These are phyloP conservation scores for Aromia moschata DNA, from an alignment of 2,888 invertebrate genomes.

Conservation along the genomic window DNA sequence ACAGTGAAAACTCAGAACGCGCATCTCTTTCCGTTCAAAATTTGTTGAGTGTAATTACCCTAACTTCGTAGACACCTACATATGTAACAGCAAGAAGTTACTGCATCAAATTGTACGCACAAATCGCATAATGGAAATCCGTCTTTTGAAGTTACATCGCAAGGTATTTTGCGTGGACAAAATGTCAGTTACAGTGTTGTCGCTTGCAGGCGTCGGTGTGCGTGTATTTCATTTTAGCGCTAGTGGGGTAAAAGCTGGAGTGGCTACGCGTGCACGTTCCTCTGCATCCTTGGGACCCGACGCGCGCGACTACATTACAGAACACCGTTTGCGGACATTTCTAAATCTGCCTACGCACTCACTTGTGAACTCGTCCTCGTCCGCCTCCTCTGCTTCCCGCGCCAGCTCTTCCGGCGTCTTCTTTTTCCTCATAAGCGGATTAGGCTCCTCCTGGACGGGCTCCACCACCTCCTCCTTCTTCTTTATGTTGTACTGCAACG, in stretches of 20 bases:
- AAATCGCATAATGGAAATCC: too few relatives aligned
- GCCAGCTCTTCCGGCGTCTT: slow-evolving; percentile 98
- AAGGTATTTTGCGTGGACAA: too few relatives aligned
- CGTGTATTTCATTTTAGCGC: too few relatives aligned
- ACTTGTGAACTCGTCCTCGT: slow-evolving; percentile 97
- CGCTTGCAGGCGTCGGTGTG: too few relatives aligned
- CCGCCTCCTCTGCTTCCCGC: slow-evolving; percentile 94
- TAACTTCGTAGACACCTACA: too few relatives aligned
- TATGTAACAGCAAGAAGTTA: too few relatives aligned
- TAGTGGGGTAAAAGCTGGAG: slow-evolving; percentile 29
- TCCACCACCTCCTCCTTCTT: slow-evolving; percentile 92
- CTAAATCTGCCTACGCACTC: slow-evolving; percentile 64
- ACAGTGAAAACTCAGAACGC: too few relatives aligned
- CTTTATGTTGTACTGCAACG: slow-evolving; percentile 96
- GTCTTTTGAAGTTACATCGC: too few relatives aligned
- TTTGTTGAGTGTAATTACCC: too few relatives aligned
- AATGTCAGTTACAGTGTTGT: too few relatives aligned
- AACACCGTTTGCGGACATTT: slow-evolving; percentile 57
- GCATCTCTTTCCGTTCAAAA: too few relatives aligned
- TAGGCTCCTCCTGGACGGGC: slow-evolving; percentile 86
- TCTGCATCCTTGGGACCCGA: slow-evolving; percentile 19
- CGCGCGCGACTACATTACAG: slow-evolving; percentile 50
- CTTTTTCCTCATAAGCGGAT: slow-evolving; percentile 97
- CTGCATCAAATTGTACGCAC: too few relatives aligned
- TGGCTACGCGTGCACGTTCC: slow-evolving; percentile 24